phyloP scores from a whole-genome alignment of 2,113 vertebrate species.

The Apus apus region DNA sequence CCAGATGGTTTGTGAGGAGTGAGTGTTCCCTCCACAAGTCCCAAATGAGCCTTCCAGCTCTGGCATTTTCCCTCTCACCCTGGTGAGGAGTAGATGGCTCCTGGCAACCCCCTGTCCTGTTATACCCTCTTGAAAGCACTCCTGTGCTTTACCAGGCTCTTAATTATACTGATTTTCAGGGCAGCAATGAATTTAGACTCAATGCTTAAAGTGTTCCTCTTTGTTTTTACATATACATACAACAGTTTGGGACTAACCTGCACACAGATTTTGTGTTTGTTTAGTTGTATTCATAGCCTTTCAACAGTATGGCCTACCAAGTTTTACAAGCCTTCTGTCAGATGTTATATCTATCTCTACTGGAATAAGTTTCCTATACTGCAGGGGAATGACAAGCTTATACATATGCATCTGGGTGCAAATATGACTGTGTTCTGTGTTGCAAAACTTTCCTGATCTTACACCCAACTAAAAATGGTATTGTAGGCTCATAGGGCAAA shows the following conservation, averaged over 20 bases:
- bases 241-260: neutral
- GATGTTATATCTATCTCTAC: neutral
- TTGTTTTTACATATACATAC: accelerated
- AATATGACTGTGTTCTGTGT: neutral
- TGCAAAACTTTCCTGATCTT: neutral
- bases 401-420: neutral
- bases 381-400: neutral
- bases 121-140: neutral
- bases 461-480: neutral
- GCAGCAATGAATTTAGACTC: neutral
- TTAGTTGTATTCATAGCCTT: neutral
- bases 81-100: neutral
- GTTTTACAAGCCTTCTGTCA: neutral
- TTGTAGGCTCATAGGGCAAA: neutral
- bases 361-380: neutral
- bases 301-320: neutral
- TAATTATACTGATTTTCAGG: neutral
- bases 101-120: neutral
- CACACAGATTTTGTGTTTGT: neutral
- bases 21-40: neutral
- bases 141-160: neutral
- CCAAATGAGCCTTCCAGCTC: neutral
- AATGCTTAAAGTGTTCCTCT: neutral
- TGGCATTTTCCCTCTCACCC: neutral
- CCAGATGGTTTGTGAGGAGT: neutral